Evolutionary conservation across 2,888 invertebrate species (phyloP).

Genomic region (Pseudoips prasinana): DNA sequence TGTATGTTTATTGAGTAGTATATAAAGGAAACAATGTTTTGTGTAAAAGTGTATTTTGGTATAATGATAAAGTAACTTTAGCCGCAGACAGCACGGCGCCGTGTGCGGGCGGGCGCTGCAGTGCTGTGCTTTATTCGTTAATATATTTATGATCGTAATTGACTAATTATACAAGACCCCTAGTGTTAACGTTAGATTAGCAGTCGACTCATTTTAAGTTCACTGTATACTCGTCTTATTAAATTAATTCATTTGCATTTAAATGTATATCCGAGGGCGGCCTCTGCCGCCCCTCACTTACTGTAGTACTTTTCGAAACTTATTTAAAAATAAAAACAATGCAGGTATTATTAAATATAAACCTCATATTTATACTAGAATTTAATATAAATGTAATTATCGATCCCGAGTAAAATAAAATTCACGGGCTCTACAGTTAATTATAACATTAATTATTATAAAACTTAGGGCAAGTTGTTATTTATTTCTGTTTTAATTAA

Average conservation of each 20-base stretch:
- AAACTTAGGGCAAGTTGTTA: conserved; percentile 83
- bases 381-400: conserved; percentile 79
- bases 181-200: conserved; percentile 75
- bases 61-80: conserved; percentile 56
- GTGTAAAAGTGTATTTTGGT: conserved; percentile 79
- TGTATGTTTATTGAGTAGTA: conserved; percentile 81
- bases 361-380: conserved; percentile 80
- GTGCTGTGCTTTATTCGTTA: conserved; percentile 47
- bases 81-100: conserved; percentile 36
- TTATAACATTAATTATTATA: conserved; percentile 80
- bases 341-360: conserved; percentile 81
- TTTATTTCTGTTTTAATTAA: conserved; percentile 82
- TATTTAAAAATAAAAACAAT: conserved; percentile 77
- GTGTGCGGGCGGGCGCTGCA: conserved; percentile 35
- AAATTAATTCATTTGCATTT: conserved; percentile 71
- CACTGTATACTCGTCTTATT: conserved; percentile 58
- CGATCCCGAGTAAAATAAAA: conserved; percentile 71
- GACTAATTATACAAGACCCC: conserved; percentile 79
- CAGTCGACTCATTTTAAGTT: conserved; percentile 65
- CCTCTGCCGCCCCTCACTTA: conserved; percentile 49
- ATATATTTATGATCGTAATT: conserved; percentile 82
- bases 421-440: conserved; percentile 81
- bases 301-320: conserved; percentile 72
- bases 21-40: conserved; percentile 69
- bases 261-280: conserved; percentile 57